These are phyloP conservation scores for Andrena dorsata DNA, from an alignment of 2,888 invertebrate species.

Conservation along the genomic window DNA sequence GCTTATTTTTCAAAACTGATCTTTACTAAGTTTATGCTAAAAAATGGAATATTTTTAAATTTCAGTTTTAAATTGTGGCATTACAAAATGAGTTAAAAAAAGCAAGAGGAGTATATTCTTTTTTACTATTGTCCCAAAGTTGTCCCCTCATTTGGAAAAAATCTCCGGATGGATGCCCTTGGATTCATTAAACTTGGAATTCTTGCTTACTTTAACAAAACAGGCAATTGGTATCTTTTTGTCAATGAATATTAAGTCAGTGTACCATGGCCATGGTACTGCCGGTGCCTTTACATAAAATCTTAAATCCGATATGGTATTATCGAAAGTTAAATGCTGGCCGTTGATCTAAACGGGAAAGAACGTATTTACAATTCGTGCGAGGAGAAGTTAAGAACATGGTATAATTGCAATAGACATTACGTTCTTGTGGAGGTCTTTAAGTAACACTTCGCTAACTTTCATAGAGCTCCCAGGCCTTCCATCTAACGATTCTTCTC, in stretches of 20 bases:
- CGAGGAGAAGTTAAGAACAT: neutral
- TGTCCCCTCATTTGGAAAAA: too few relatives aligned
- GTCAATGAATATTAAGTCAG: conserved; percentile 63
- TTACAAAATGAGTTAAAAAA: too few relatives aligned
- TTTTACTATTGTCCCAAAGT: too few relatives aligned
- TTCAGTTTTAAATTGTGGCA: too few relatives aligned
- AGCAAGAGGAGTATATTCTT: too few relatives aligned
- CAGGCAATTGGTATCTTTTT: conserved; percentile 62
- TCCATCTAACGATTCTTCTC: conserved; percentile 56
- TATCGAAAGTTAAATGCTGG: conserved; percentile 62
- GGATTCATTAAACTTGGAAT: neutral
- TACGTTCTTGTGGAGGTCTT: conserved; percentile 67
- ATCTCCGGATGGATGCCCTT: too few relatives aligned
- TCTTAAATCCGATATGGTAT: conserved; percentile 56
- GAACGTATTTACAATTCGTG: conserved; percentile 11
- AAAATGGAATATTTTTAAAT: too few relatives aligned
- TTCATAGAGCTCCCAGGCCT: conserved; percentile 29
- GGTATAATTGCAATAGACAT: neutral
- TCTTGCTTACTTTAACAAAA: conserved; percentile 69
- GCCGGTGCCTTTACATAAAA: conserved; percentile 57
- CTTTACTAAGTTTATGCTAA: too few relatives aligned
- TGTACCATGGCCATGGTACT: conserved; percentile 52
- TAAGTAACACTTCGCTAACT: conserved; percentile 64
- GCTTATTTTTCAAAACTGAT: too few relatives aligned
- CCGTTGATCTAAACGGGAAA: conserved; percentile 56